phyloP scores from a whole-genome alignment of 2,888 invertebrate species.

The Aspidiotus rigidus region DNA sequence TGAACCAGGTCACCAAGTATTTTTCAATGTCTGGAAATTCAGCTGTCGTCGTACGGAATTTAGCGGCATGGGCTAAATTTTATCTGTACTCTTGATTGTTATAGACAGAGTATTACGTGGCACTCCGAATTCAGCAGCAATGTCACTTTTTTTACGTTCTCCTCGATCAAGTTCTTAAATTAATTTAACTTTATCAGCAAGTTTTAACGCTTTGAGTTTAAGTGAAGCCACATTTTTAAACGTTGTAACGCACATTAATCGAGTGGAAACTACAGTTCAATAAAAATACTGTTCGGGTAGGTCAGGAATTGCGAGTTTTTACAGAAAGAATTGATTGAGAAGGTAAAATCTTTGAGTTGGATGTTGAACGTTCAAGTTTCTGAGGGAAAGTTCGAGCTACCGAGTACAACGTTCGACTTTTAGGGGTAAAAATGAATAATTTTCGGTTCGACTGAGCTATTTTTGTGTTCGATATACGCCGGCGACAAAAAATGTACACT shows the following conservation, averaged over 20 bases:
- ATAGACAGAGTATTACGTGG: constrained; percentile 36
- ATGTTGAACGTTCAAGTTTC: too few relatives aligned
- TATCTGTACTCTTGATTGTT: constrained; percentile 35
- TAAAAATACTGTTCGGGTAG: too few relatives aligned
- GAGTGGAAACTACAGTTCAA: not conserved
- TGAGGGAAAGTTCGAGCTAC: too few relatives aligned
- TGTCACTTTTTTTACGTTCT: constrained; percentile 33
- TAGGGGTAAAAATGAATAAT: too few relatives aligned
- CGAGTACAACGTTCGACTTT: too few relatives aligned
- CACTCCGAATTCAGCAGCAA: constrained; percentile 35
- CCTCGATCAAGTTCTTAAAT: constrained; percentile 12
- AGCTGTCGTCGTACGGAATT: constrained; percentile 20
- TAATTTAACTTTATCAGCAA: not conserved
- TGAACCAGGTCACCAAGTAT: constrained; percentile 32
- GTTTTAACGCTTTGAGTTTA: not conserved
- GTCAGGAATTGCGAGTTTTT: not conserved
- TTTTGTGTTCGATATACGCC: too few relatives aligned
- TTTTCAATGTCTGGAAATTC: constrained; percentile 35
- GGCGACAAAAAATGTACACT: too few relatives aligned
- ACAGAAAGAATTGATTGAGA: not conserved
- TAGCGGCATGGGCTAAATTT: constrained; percentile 15
- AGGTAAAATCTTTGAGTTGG: too few relatives aligned
- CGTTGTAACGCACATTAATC: too few relatives aligned
- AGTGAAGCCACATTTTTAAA: not conserved
- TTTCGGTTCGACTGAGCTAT: too few relatives aligned